Evolutionary conservation across 2,113 vertebrate species (phyloP).

Genomic region (Indicator indicator): DNA sequence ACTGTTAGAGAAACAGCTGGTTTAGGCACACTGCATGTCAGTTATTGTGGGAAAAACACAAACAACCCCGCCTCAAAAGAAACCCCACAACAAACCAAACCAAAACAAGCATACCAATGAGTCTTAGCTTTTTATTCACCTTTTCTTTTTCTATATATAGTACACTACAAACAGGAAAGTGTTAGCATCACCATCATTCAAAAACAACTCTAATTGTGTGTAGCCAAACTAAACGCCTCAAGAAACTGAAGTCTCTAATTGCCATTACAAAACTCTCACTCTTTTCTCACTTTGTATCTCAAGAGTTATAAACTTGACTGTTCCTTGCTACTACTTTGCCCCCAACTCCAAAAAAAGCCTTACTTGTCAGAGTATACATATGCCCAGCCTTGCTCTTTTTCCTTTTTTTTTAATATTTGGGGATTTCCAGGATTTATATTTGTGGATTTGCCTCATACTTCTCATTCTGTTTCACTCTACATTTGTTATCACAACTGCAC

Average conservation of each 20-base stretch:
- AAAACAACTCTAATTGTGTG: background rate
- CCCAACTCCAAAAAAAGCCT: background rate
- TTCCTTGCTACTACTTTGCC: background rate
- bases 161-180: background rate
- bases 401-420: background rate
- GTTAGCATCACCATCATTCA: background rate
- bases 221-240: background rate
- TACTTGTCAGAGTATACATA: background rate
- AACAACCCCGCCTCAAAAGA: background rate
- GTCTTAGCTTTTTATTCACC: background rate
- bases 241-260: background rate
- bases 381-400: background rate
- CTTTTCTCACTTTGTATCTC: background rate
- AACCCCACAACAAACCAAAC: background rate
- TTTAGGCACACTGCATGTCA: background rate
- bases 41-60: background rate
- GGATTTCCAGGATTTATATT: background rate
- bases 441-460: background rate
- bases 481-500: background rate
- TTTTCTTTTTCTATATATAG: background rate
- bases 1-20: background rate
- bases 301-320: background rate
- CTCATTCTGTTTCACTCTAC: background rate
- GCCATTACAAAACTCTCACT: background rate
- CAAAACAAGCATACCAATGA: background rate